Conservation (phyloP, 2,888 invertebrate genomes). For the Epinotia nisella region DNA sequence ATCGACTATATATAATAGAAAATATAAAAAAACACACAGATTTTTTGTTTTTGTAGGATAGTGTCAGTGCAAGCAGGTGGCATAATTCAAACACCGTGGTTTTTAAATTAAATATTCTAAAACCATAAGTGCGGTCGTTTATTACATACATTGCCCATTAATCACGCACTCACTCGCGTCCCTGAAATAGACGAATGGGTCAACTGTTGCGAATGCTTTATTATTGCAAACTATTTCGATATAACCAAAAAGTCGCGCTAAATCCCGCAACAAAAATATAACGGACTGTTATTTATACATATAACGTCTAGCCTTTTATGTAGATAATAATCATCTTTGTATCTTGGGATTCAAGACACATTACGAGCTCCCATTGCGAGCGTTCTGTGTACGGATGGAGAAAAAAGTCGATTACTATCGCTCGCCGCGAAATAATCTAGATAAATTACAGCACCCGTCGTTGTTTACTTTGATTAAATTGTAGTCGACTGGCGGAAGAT, state of each 20-base stretch:
- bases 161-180: slow-evolving; percentile 62
- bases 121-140: slow-evolving; percentile 49
- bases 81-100: background rate
- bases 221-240: slow-evolving; percentile 56
- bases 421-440: slow-evolving; percentile 82
- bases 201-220: slow-evolving; percentile 70
- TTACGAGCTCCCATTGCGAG: slow-evolving; percentile 62
- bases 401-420: slow-evolving; percentile 82
- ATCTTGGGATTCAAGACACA: slow-evolving; percentile 67
- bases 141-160: slow-evolving; percentile 63
- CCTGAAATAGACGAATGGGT: slow-evolving; percentile 61
- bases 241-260: slow-evolving; percentile 56
- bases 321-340: slow-evolving; percentile 72
- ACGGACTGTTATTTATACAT: slow-evolving; percentile 57
- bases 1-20: slow-evolving; percentile 4
- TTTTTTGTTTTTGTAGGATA: background rate
- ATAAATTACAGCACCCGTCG: slow-evolving; percentile 80
- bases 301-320: slow-evolving; percentile 64
- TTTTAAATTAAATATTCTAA: slow-evolving; percentile 33
- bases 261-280: slow-evolving; percentile 57
- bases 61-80: background rate
- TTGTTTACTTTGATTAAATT: slow-evolving; percentile 85
- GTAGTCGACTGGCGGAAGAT: slow-evolving; percentile 83
- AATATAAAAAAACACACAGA: too few species aligned
- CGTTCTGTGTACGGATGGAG: slow-evolving; percentile 64